Conservation (phyloP, 2,888 invertebrate species). For the Sinodicranocentrus sp. region DNA sequence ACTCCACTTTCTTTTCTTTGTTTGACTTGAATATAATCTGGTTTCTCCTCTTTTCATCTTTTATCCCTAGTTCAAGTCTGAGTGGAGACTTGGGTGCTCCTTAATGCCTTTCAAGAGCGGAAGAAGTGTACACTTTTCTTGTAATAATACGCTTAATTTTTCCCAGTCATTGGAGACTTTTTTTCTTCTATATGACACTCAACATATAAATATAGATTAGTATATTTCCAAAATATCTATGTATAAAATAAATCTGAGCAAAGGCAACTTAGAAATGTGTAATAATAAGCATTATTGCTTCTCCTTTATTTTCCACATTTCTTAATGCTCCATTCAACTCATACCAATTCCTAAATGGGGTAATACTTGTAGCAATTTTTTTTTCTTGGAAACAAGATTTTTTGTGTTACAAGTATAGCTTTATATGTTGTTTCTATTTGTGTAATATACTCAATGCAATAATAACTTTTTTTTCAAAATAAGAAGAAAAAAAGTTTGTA, state of each 20-base stretch:
- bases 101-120: no score
- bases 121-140: conserved; percentile 17
- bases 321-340: conserved; percentile 1
- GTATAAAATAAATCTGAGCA: conserved; percentile 5
- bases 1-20: not conserved
- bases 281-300: not conserved
- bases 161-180: not conserved
- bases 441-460: conserved; percentile 54
- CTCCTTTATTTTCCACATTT: no score
- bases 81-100: no score
- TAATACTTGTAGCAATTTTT: not conserved
- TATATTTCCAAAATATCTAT: no score
- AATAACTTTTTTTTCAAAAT: conserved; percentile 51
- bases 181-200: no score
- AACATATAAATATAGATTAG: no score
- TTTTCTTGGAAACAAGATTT: no score
- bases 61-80: not conserved
- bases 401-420: no score
- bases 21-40: conserved; percentile 29
- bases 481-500: conserved; percentile 35
- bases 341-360: not conserved
- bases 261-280: not conserved
- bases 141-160: conserved; percentile 26
- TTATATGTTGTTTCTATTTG: conserved; percentile 24
- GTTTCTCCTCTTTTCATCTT: conserved; percentile 5